Base-by-base conservation (phyloP, 2,797 vertebrate genomes). In the Rhabdomys pumilio region DNA sequence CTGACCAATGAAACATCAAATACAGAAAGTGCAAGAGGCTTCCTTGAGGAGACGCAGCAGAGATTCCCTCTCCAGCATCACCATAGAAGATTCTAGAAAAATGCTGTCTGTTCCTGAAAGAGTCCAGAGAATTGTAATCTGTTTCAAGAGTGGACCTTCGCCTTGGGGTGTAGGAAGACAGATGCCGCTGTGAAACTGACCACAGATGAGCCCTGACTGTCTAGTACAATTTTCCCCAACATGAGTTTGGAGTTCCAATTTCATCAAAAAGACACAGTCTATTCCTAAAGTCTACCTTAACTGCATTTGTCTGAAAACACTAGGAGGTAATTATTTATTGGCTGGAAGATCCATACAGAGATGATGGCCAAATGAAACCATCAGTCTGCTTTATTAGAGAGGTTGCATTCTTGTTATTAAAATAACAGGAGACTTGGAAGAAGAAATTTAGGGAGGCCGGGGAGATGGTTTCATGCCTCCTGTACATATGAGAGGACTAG, bases 351-450 rank as follows among this genome's bases (percentile, higher is more conserved):
- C n/a, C 34, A 53, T 6, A 82, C 1, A 79, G 73, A 93, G 80
- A 87, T 44, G 2, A 67, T 81, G 57, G 38, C 14, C 22, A 69
- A 26, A 76, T 11, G 2, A 89, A 83, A 80, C 24, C 4, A 41
- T n/a, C 61, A 61, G 2, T 31, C 41, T 89, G 29, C 47, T 82
- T 93, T 82, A 76, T 53, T 81, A 73, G 92, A 63, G 14, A 50
- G 76, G 13, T 41, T 79, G 72, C 4, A 17, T 11, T 9, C 17
- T 50, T 72, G 38, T 65, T 81, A 75, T 53, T 88, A 89, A 85
- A 92, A 57, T 73, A 87, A 47, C 2, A 91, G 57, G 72, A 77
- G 11, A 91, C 77, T 79, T 95, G 1, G 53, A 75, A 88, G 24
- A 84, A 75, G 84, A 82, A 26, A 63, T 59, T 7, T 20, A 22